Base-by-base conservation (phyloP, 2,797 vertebrate species). In the Schizopygopsis pylzovi region DNA sequence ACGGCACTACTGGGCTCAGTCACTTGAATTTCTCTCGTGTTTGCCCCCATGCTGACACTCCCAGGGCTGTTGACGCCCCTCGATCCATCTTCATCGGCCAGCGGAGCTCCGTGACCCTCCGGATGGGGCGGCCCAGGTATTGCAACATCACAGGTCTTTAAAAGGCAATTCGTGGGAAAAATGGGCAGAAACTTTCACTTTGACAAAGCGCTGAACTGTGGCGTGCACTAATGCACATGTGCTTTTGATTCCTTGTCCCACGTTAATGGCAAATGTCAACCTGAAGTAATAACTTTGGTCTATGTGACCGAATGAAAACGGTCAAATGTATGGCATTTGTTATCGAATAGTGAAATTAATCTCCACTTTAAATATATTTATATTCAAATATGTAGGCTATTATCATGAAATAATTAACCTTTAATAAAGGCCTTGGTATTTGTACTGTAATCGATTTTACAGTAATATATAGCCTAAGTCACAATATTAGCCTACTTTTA, bases 1-100 rank as follows among this genome's bases (percentile, higher is more conserved):
- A 89, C 80, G 68, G 85, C 82, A 83, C 88, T 85, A 59, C 85
- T 81, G 86, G 88, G 88, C 65, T 85, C 72, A 83, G 75, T 89
- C 85, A 89, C 52, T 39, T 78, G 63, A 87, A 83, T 82, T 73
- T 83, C 78, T 86, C 65, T 81, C n/a, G 63, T 81, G 61, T 83
- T 85, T 87, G 80, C 41, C 83, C 85, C 52, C 76, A n/a, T 12
- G 59, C 4, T 88, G 88, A 90, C 77, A 79, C 37, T 86, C 76
- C 68, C 56, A 45, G 56, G 2, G 56, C 67, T 86, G 54, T 2
- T 82, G 71, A 85, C 76, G 45, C 8, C 28, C 81, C 71, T 86
- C 54, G 79, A 80, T 86, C 70, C 83, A 75, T 88, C 86, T 84
- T 84, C 83, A 86, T 87, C 81, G 52, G 41, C 76, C 47, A 37